Conservation (phyloP, 2,888 invertebrate species). For the Ectemnius cavifrons region DNA sequence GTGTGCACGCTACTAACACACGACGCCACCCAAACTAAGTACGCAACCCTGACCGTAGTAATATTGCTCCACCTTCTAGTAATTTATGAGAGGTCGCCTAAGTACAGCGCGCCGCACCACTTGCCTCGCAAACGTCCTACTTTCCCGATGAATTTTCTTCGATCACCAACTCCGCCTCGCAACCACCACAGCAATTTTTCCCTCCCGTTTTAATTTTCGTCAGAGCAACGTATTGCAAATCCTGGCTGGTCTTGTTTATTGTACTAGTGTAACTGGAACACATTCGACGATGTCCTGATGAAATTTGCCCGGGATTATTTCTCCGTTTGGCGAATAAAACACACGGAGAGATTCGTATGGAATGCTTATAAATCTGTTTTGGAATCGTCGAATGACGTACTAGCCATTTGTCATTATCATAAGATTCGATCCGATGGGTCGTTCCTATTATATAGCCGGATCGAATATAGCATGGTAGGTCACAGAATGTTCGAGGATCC, state of each 20-base stretch:
- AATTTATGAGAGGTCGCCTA: slow-evolving; percentile 54
- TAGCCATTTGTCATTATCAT: no score
- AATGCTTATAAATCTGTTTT: no score
- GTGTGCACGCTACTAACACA: not conserved
- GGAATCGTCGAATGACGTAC: no score
- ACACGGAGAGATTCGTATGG: no score
- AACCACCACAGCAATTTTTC: not conserved
- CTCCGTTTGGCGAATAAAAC: no score
- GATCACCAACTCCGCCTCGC: slow-evolving; percentile 28
- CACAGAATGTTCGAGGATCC: slow-evolving; percentile 19
- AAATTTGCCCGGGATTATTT: no score
- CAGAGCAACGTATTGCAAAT: not conserved
- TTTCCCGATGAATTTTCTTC: slow-evolving; percentile 49
- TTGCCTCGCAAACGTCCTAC: slow-evolving; percentile 41
- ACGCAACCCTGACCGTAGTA: slow-evolving; percentile 39
- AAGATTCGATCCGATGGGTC: no score
- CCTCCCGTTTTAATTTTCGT: slow-evolving; percentile 2
- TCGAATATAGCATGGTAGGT: no score
- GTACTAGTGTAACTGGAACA: no score
- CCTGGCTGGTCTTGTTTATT: no score
- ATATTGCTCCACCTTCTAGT: slow-evolving; percentile 50
- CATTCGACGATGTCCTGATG: no score
- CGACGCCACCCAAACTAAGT: slow-evolving; percentile 1
- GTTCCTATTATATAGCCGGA: no score
- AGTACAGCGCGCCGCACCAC: slow-evolving; percentile 42